Evolutionary conservation across 1,140 invertebrate genomes (phyloP).

Genomic region (Rhopalosiphum padi): DNA sequence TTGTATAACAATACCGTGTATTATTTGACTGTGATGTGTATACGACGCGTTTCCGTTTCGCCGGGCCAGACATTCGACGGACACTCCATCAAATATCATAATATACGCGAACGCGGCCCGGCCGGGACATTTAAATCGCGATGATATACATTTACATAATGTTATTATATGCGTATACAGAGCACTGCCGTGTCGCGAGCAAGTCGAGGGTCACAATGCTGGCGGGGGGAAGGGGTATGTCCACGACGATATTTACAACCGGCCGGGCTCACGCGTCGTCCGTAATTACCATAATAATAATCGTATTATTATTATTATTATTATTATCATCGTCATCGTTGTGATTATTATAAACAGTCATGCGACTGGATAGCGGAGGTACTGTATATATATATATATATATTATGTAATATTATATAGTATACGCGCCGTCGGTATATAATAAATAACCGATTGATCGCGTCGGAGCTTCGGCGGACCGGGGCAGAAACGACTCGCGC

Average conservation of each 20-base stretch:
- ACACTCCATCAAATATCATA: neutral
- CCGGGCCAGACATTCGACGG: neutral
- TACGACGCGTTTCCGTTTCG: neutral
- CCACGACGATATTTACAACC: conserved; percentile 41
- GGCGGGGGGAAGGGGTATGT: neutral
- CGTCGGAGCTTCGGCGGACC: neutral
- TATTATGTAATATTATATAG: neutral
- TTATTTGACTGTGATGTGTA: neutral
- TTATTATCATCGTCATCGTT: neutral
- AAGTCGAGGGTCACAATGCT: neutral
- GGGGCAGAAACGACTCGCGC: too few relatives aligned
- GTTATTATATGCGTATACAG: neutral
- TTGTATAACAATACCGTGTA: neutral
- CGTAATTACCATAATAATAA: conserved; percentile 57
- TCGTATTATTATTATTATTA: conserved; percentile 14
- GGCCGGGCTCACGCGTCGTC: neutral
- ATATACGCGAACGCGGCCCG: neutral
- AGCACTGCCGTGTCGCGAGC: neutral
- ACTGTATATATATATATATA: neutral
- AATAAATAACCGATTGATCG: conserved; percentile 57
- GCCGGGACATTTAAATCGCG: neutral
- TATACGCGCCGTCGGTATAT: neutral
- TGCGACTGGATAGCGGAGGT: neutral
- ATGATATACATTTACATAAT: neutral
- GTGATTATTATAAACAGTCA: conserved; percentile 47